Evolutionary conservation across 1,140 invertebrate genomes (phyloP).

Genomic region (Grapholita molesta): DNA sequence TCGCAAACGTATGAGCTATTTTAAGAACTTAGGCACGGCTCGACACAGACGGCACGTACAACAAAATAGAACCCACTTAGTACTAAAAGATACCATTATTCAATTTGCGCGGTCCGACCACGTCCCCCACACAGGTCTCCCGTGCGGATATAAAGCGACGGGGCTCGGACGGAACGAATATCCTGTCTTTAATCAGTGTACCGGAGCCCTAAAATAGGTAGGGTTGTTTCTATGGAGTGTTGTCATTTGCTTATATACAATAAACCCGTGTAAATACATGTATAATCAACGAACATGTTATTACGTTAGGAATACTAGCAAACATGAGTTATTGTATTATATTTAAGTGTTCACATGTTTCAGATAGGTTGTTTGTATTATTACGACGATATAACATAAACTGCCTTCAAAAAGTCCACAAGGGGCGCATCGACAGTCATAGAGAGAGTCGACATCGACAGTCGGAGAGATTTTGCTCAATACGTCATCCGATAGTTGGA

Average conservation of each 20-base stretch:
- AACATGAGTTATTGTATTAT: too few relatives aligned
- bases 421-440: too few relatives aligned
- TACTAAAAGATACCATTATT: conserved; percentile 58
- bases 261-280: too few relatives aligned
- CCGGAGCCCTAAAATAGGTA: neutral
- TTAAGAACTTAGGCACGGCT: conserved; percentile 25
- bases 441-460: too few relatives aligned
- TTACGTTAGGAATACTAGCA: too few relatives aligned
- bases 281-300: too few relatives aligned
- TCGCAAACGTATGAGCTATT: neutral
- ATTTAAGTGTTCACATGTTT: too few relatives aligned
- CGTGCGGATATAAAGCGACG: conserved; percentile 18
- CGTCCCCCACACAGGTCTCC: conserved; percentile 38
- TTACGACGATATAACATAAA: too few relatives aligned
- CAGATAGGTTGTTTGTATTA: too few relatives aligned
- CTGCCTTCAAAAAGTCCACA: too few relatives aligned
- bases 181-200: neutral
- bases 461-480: neutral
- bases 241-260: too few relatives aligned
- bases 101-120: conserved; percentile 55
- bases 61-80: conserved; percentile 66
- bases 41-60: conserved; percentile 50
- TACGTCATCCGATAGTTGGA: neutral
- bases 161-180: conserved; percentile 1
- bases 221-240: neutral